Evolutionary conservation across 2,797 vertebrate genomes (phyloP).

Genomic region (Sebastes itinus): DNA sequence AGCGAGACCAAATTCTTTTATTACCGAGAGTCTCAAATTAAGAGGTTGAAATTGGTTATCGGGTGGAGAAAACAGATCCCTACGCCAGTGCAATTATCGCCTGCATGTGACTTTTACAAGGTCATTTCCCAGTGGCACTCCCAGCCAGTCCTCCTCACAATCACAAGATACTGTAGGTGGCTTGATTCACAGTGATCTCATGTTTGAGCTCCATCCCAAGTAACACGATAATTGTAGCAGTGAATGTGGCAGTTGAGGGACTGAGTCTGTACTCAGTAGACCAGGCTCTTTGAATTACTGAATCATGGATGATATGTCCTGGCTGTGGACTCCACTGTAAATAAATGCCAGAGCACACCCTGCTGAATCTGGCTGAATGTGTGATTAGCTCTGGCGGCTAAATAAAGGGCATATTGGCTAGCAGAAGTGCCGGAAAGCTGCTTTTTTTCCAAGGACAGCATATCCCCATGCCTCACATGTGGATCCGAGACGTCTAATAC

Average conservation of each 20-base stretch:
- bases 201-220: slow-evolving; percentile 45
- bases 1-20: slow-evolving; percentile 15
- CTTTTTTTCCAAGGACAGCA: slow-evolving; percentile 53
- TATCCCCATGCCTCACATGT: slow-evolving; percentile 56
- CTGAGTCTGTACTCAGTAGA: slow-evolving; percentile 19
- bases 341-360: slow-evolving; percentile 74
- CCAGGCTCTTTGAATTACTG: slow-evolving; percentile 61
- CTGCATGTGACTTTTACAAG: slow-evolving; percentile 49
- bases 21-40: slow-evolving; percentile 30
- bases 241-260: slow-evolving; percentile 59
- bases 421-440: slow-evolving; percentile 42
- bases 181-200: slow-evolving; percentile 56
- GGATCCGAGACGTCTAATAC: slow-evolving; percentile 46
- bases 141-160: slow-evolving; percentile 31
- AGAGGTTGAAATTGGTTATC: slow-evolving; percentile 29
- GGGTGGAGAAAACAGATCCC: slow-evolving; percentile 12
- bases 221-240: slow-evolving; percentile 48
- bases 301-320: slow-evolving; percentile 58
- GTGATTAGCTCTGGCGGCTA: slow-evolving; percentile 68
- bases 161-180: slow-evolving; percentile 32
- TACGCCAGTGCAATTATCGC: slow-evolving; percentile 33
- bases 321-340: slow-evolving; percentile 52
- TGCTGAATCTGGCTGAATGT: slow-evolving; percentile 62
- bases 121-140: slow-evolving; percentile 34
- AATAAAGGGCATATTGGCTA: slow-evolving; percentile 62